Evolutionary conservation across 2,113 vertebrate species (phyloP).

Genomic region (Sturnira hondurensis): DNA sequence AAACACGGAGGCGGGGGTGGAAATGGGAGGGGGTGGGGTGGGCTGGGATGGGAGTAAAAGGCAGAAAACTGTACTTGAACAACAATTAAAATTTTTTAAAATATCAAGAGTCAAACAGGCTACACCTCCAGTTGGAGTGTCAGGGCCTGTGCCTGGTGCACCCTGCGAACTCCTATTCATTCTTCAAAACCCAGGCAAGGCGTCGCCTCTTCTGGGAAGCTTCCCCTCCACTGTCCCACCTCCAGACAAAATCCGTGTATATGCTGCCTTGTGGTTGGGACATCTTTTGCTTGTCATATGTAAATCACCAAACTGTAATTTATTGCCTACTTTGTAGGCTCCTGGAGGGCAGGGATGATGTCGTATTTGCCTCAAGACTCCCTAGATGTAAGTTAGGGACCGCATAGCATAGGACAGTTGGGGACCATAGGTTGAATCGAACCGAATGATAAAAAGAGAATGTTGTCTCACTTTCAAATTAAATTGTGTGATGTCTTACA

Average conservation of each 20-base stretch:
- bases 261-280: background rate
- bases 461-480: slow-evolving; percentile 9
- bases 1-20: no score
- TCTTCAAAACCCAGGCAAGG: background rate
- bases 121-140: background rate
- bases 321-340: background rate
- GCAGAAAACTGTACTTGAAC: no score
- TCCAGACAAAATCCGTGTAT: background rate
- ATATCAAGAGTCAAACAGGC: background rate
- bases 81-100: no score
- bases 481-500: background rate
- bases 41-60: no score
- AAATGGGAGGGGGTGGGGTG: no score
- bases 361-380: background rate
- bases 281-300: background rate
- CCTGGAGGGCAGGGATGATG: background rate
- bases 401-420: no score
- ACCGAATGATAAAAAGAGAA: background rate
- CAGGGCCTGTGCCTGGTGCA: background rate
- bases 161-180: background rate
- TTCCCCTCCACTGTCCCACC: background rate
- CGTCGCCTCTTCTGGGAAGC: background rate
- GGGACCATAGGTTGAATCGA: background rate
- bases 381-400: background rate
- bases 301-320: background rate